Base-by-base conservation (phyloP, 2,797 vertebrate genomes). In the Meriones psammophilus region DNA sequence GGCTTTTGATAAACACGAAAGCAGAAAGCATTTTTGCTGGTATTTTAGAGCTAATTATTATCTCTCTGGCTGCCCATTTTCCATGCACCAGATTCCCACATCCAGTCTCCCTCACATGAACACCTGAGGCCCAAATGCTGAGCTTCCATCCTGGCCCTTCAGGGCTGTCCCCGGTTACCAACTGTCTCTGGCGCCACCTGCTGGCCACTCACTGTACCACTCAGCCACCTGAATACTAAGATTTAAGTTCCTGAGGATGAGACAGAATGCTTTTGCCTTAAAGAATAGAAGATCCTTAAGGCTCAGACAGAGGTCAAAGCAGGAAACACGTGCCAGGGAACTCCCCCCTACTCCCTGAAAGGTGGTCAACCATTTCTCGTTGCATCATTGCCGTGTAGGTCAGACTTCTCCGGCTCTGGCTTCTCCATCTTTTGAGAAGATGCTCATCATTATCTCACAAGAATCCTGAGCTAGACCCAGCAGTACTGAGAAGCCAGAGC, bases 181-280 rank as follows among this genome's bases (percentile, higher is more conserved):
- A n/a, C 94, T 92, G 92, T 78, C 97, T 96, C 95, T 96, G 95
- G 96, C 95, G 60, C 96, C 28, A 20, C 77, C 95, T 96, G 94
- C 89, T 88, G 96, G 93, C 56, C 62, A 39, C 12, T 94, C 5
- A 6, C 12, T 60, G 76, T 54, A 79, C 62, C 46, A 33, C 66
- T 62, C 80, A 18, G 54, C 28, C 30, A 22, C 6, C 14, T 15
- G 17, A 89, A 36, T 33, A 54, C 42, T 2, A 73, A 91, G 18
- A 56, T 54, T 2, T 36, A 80, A 60, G 50, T 24, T 93, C 33
- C 24, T 64, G 26, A 66, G 46, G 30, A 60, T 50, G 50, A 90
- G 20, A 33, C 18, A 66, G 81, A 76, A 42, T 28, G 28, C n/a
- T 5, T 66, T 71, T 46, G 42, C 28, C 74, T 71, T 46, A 22